These are phyloP conservation scores for Myiozetetes cayanensis DNA, from an alignment of 2,113 vertebrate species.

Conservation along the genomic window DNA sequence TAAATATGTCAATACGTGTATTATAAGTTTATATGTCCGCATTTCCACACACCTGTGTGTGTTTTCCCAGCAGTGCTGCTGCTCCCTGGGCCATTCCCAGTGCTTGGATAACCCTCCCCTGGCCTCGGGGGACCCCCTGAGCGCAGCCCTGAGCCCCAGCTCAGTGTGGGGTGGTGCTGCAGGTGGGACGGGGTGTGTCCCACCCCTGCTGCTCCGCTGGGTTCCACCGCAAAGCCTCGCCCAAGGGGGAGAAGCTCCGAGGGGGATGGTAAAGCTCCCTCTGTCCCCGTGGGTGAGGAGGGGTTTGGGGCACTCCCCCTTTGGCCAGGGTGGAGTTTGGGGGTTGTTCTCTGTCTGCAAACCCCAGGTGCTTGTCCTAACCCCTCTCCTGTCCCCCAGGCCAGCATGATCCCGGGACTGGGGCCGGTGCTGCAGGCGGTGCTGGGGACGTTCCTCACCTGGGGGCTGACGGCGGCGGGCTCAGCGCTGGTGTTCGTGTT, in stretches of 20 bases:
- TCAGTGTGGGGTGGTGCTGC: fast-evolving
- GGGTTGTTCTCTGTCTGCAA: neutral
- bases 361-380: neutral
- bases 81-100: neutral
- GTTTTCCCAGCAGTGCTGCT: fast-evolving
- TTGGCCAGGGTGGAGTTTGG: neutral
- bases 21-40: fast-evolving
- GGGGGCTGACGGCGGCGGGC: constrained; percentile 91
- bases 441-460: constrained; percentile 91
- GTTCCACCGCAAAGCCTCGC: fast-evolving
- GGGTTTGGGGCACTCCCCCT: fast-evolving
- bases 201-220: neutral
- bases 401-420: constrained; percentile 84
- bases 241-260: fast-evolving
- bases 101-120: fast-evolving
- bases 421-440: constrained; percentile 85
- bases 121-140: neutral
- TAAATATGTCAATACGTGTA: fast-evolving
- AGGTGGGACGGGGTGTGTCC: fast-evolving
- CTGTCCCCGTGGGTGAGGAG: neutral
- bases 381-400: neutral
- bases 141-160: neutral
- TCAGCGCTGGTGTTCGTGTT: constrained; percentile 92
- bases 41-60: fast-evolving
- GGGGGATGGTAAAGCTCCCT: fast-evolving